Evolutionary conservation across 1,140 invertebrate species (phyloP).

Genomic region (Brachionus rotundiformis): DNA sequence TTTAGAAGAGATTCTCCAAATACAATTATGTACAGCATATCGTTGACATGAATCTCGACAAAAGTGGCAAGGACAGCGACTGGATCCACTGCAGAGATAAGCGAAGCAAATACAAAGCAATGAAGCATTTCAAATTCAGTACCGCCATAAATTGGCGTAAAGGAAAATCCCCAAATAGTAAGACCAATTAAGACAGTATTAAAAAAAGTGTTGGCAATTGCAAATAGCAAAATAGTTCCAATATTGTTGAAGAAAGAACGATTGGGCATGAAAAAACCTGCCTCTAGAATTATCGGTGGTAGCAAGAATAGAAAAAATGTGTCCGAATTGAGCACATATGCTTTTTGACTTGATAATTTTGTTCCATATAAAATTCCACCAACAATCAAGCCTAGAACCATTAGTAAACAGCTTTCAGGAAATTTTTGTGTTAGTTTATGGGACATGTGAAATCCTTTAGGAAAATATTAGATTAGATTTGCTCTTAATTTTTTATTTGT

Average conservation of each 20-base stretch:
- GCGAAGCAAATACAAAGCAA: conserved; percentile 71
- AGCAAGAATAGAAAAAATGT: conserved; percentile 64
- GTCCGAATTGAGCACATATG: conserved; percentile 59
- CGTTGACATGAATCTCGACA: conserved; percentile 96
- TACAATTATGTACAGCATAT: conserved; percentile 96
- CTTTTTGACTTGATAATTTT: conserved; percentile 54
- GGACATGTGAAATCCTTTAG: conserved; percentile 48
- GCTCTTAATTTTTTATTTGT: too few species aligned
- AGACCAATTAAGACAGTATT: conserved; percentile 55
- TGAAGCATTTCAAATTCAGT: conserved; percentile 47
- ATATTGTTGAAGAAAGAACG: conserved; percentile 63
- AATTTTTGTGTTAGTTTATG: conserved; percentile 56
- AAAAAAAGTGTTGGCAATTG: conserved; percentile 59
- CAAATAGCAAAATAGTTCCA: conserved; percentile 61
- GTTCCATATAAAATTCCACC: conserved; percentile 65
- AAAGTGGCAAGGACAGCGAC: conserved; percentile 85
- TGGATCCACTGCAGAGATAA: conserved; percentile 65
- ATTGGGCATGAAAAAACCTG: conserved; percentile 64
- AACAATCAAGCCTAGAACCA: conserved; percentile 88
- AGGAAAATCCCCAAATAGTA: conserved; percentile 52
- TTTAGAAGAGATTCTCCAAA: conserved; percentile 98
- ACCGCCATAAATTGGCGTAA: conserved; percentile 21
- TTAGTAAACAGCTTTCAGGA: conserved; percentile 88
- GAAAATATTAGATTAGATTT: not conserved
- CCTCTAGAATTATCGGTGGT: conserved; percentile 64